These are phyloP conservation scores for Melanargia galathea DNA, from an alignment of 2,888 invertebrate species.

Conservation along the genomic window DNA sequence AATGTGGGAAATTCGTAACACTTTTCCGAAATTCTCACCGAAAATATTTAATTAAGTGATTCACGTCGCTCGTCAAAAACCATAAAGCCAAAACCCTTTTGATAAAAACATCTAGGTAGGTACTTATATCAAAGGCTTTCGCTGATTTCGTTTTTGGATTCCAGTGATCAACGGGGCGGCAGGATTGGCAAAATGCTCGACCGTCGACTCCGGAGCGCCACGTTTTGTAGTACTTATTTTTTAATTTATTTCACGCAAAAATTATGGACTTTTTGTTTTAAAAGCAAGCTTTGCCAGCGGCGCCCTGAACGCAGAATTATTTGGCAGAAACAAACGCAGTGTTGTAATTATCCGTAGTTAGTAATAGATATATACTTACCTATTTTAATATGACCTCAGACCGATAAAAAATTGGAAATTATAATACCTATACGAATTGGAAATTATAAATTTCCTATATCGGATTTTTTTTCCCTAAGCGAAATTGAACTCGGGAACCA, in stretches of 20 bases:
- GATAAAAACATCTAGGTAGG: background rate
- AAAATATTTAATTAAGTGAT: conserved; percentile 8
- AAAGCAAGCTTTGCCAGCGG: background rate
- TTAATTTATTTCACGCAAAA: background rate
- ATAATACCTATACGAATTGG: no score
- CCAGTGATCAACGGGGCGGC: background rate
- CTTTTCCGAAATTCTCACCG: background rate
- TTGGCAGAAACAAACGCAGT: no score
- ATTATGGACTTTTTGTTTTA: background rate
- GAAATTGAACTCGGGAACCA: no score
- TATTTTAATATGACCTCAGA: background rate
- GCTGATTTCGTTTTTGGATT: background rate
- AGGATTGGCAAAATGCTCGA: background rate
- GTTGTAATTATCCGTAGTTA: background rate
- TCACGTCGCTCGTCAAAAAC: conserved; percentile 3
- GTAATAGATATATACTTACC: background rate
- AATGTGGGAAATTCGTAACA: conserved; percentile 1
- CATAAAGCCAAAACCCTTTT: background rate
- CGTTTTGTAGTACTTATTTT: background rate
- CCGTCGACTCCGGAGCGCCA: background rate
- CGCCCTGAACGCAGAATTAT: no score
- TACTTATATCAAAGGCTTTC: background rate
- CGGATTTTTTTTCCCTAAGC: no score
- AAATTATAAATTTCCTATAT: no score
- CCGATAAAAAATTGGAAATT: no score